phyloP scores from a whole-genome alignment of 2,113 vertebrate genomes.

The Suncus etruscus region DNA sequence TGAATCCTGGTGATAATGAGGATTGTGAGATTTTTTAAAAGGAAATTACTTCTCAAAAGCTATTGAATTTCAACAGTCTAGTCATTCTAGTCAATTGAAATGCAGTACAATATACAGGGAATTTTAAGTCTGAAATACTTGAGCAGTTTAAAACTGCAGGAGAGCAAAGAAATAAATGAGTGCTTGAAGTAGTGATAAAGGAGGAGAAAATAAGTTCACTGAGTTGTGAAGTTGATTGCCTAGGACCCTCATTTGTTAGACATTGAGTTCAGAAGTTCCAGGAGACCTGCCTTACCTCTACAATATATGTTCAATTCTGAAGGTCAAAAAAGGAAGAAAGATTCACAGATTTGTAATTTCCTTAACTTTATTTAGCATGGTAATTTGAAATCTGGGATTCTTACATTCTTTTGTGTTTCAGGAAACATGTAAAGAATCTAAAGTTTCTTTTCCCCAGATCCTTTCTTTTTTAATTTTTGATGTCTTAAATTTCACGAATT shows the following conservation, averaged over 20 bases:
- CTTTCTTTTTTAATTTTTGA: neutral
- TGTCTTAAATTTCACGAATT: neutral
- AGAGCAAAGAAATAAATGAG: neutral
- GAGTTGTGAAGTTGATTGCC: neutral
- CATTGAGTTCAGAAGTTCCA: neutral
- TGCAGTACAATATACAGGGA: neutral
- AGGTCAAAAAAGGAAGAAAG: neutral
- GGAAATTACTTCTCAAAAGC: slow-evolving; percentile 16
- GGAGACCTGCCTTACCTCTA: neutral
- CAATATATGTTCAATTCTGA: neutral
- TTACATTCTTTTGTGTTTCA: slow-evolving; percentile 8
- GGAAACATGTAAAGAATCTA: neutral
- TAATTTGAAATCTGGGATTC: neutral
- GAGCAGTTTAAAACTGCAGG: neutral
- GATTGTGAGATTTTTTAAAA: neutral
- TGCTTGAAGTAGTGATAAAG: neutral
- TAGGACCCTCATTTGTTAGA: neutral
- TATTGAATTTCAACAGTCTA: neutral
- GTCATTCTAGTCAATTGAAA: neutral
- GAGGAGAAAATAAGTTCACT: neutral
- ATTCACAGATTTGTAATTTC: neutral
- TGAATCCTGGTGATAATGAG: neutral
- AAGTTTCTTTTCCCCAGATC: neutral
- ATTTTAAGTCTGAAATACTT: neutral
- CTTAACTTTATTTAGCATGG: slow-evolving; percentile 3